Conservation (phyloP, 2,113 vertebrate genomes). For the Rhizomys pruinosus region DNA sequence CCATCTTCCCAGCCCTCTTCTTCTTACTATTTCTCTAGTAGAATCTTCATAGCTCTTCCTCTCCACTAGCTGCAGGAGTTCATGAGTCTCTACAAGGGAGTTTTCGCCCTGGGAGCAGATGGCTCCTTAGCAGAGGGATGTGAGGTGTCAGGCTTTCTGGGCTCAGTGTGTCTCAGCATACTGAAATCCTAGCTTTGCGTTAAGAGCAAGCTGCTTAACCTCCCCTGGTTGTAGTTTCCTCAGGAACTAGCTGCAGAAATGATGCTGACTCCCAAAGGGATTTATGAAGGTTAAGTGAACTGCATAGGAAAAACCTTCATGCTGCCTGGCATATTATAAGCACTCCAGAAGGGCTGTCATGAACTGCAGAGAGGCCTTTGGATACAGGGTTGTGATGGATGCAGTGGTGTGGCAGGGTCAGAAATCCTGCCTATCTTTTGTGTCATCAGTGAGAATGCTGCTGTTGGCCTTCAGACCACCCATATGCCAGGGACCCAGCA, state of each 20-base stretch:
- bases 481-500: neutral
- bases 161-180: slow-evolving; percentile 1
- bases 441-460: neutral
- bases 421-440: neutral
- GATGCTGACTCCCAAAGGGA: neutral
- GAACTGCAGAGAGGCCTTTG: neutral
- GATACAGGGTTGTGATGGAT: neutral
- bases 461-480: neutral
- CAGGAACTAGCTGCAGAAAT: neutral
- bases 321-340: neutral
- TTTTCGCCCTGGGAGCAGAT: slow-evolving; percentile 43
- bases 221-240: neutral
- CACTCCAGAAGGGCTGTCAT: neutral
- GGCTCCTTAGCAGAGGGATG: slow-evolving; percentile 7
- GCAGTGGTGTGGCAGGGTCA: neutral
- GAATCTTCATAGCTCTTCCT: neutral
- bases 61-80: neutral
- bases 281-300: slow-evolving; percentile 26
- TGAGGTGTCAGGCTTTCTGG: neutral
- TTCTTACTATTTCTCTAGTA: neutral
- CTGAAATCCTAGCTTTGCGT: neutral
- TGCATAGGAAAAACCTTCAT: neutral
- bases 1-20: neutral
- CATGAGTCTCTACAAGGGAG: neutral
- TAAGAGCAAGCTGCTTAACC: slow-evolving; percentile 12